Base-by-base conservation (phyloP, 2,113 vertebrate species). In the Rhodinocichla rosea region DNA sequence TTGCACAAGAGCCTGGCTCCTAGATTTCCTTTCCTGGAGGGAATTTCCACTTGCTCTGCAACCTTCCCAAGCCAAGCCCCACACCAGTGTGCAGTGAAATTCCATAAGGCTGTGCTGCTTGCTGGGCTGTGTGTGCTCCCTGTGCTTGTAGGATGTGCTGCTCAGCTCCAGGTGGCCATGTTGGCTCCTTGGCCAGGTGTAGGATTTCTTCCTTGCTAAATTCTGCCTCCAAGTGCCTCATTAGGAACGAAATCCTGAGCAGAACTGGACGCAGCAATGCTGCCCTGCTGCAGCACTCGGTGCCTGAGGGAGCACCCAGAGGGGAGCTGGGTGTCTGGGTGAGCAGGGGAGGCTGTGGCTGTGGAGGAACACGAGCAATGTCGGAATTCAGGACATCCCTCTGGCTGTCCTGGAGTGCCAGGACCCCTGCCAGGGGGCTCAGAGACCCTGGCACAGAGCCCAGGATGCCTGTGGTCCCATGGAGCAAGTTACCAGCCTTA, bases 101-200 rank as follows among this genome's bases (percentile, higher is more conserved):
- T 32, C 42, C 1, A 1, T 7, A 33, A 20, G 5, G 15, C 21
- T 0, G 0, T 6, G 37, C 52, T 50, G 35, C 32, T 20, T 18
- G 35, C 60, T 30, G 79, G 30, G 14, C 9, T 45, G 30, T 15
- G 16, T 13, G 50, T 30, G 30, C 24, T 63, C 42, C 37, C 32
- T 52, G 37, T 39, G 63, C 53, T 45, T 33, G 1, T 3, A 13
- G 56, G 35, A 30, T 30, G 71, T 13, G 44, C 44, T 35, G 3
- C 53, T 71, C 11, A 4, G 59, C 59, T 64, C 2, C 0, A 1
- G 9, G 39, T n/a, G n/a, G n/a, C n/a, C n/a, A n/a, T n/a, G n/a
- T 4, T 49, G 68, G 68, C 73, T 84, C 45, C 73, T 93, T 77
- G 50, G 45, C 68, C 13, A 26, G 32, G 13, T 6, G 11, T 5